Evolutionary conservation across 2,888 invertebrate species (phyloP).

Genomic region (Apotomis betuletana): DNA sequence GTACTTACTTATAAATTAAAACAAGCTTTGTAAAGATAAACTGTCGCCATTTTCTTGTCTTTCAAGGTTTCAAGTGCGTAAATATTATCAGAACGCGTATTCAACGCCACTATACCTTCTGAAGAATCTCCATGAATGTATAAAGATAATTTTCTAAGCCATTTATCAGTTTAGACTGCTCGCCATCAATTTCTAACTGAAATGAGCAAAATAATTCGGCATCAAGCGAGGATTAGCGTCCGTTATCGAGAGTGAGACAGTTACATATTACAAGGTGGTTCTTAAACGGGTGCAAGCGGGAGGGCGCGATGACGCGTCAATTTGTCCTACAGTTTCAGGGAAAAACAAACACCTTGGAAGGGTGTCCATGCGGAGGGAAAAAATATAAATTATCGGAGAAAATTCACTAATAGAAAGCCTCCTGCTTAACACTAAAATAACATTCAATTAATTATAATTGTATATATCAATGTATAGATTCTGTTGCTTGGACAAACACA

Average conservation of each 20-base stretch:
- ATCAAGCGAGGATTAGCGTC: conserved; percentile 62
- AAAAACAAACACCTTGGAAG: conserved; percentile 61
- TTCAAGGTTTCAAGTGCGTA: no score
- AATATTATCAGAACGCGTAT: no score
- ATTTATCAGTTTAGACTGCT: conserved; percentile 2
- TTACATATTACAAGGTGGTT: conserved; percentile 19
- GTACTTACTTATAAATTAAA: no score
- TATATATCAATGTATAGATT: no score
- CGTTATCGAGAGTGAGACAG: conserved; percentile 58
- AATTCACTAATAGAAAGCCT: no score
- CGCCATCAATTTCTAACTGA: conserved; percentile 46
- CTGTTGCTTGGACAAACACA: no score
- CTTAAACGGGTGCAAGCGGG: conserved; percentile 46
- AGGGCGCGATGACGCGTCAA: conserved; percentile 60
- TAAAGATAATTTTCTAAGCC: neutral
- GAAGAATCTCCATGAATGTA: no score
- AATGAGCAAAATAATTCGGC: conserved; percentile 46
- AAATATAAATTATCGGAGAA: neutral
- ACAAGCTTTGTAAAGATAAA: no score
- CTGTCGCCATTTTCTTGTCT: no score
- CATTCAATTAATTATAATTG: no score
- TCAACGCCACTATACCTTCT: no score
- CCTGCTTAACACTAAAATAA: neutral
- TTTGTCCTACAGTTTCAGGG: conserved; percentile 61
- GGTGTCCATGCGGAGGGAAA: conserved; percentile 43